Percentiles rank a stretch among this genome's conserved stretches.
Evolutionary conservation across 2,113 vertebrate genomes (phyloP).

Genomic region (Reinhardtius hippoglossoides): DNA sequence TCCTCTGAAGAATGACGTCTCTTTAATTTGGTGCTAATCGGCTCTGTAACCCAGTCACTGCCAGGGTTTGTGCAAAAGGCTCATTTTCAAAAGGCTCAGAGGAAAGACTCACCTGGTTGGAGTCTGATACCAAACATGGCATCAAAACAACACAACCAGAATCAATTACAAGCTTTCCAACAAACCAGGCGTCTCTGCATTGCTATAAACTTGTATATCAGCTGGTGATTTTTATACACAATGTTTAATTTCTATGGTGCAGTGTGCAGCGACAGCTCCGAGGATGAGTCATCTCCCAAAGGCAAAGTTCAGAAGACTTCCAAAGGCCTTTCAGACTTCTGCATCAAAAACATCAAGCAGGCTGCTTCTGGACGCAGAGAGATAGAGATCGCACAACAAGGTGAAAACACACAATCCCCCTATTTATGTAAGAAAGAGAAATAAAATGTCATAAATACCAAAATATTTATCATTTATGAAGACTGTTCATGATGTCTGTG

Average conservation of each 20-base stretch:
- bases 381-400: conserved; percentile 92
- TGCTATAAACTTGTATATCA: not conserved
- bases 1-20: conserved; percentile 45
- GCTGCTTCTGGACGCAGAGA: conserved; percentile 91
- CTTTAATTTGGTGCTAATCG: conserved; percentile 58
- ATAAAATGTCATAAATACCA: not conserved
- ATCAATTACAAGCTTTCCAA: not conserved
- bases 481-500: not conserved
- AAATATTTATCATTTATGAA: not conserved
- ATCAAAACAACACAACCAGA: conserved; percentile 12
- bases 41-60: conserved; percentile 38
- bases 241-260: conserved; percentile 56
- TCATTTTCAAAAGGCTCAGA: conserved; percentile 47
- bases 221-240: not conserved
- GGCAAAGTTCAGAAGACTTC: conserved; percentile 89
- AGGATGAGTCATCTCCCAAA: conserved; percentile 87
- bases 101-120: conserved; percentile 20
- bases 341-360: conserved; percentile 92
- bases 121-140: conserved; percentile 13
- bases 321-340: conserved; percentile 90
- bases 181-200: not conserved
- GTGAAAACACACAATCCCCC: conserved; percentile 53
- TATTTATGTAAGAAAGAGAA: not conserved
- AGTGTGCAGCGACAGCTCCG: conserved; percentile 89
- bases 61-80: conserved; percentile 19